Conservation (phyloP, 2,888 invertebrate species). For the Leistus spinibarbis region DNA sequence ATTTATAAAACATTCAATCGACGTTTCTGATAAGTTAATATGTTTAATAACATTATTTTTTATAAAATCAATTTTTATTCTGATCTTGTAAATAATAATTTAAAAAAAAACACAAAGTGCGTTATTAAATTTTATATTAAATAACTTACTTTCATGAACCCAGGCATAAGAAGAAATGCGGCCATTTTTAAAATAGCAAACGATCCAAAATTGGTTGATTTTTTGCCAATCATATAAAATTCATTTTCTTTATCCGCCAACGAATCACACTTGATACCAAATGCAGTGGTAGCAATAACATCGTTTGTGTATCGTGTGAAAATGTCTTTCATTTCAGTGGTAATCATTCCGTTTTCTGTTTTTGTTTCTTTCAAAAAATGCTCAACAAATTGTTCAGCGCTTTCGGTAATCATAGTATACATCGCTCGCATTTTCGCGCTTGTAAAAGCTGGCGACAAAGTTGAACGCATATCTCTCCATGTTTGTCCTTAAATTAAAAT, state of each 20-base stretch:
- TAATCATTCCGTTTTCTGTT: conserved; percentile 42
- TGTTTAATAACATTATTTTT: too few species aligned
- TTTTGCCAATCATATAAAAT: conserved; percentile 57
- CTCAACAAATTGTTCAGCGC: conserved; percentile 44
- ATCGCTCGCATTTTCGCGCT: conserved; percentile 49
- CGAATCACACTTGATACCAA: conserved; percentile 64
- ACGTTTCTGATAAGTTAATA: too few species aligned
- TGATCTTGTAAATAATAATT: too few species aligned
- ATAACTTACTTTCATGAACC: conserved; percentile 14
- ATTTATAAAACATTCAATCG: too few species aligned
- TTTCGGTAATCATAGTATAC: conserved; percentile 48
- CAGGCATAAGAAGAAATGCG: conserved; percentile 3
- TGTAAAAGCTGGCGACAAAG: conserved; percentile 51
- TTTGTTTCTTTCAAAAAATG: conserved; percentile 43
- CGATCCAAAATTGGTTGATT: conserved; percentile 13
- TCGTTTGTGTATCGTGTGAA: conserved; percentile 64
- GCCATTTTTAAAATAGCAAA: background rate
- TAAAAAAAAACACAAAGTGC: too few species aligned
- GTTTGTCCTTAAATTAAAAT: conserved; percentile 43
- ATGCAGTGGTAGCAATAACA: conserved; percentile 65
- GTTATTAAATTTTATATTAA: background rate
- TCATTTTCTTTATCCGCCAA: conserved; percentile 62
- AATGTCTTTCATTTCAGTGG: conserved; percentile 58
- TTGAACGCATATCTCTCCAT: conserved; percentile 52
- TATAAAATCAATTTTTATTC: too few species aligned